Percentiles rank a stretch among this genome's conserved stretches.
Evolutionary conservation across 2,797 vertebrate genomes (phyloP).

Genomic region (Melanotaenia pygmaea): DNA sequence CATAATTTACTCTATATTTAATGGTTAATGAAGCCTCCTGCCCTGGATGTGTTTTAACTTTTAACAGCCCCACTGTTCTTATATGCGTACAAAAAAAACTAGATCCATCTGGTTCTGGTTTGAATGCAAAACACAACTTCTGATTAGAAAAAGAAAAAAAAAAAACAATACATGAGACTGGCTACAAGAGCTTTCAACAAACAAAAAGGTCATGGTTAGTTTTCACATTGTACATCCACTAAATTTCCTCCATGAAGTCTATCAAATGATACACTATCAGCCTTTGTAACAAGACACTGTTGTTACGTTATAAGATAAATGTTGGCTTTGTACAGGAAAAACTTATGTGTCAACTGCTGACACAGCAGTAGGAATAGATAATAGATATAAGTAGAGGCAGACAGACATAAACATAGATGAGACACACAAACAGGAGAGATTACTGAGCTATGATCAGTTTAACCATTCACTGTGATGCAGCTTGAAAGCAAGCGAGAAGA

Average conservation of each 20-base stretch:
- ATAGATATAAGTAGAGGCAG: conserved; percentile 32
- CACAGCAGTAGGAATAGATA: conserved; percentile 48
- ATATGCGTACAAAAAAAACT: background rate
- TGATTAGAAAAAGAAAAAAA: conserved; percentile 37
- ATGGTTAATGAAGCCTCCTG: background rate
- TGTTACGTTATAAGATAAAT: conserved; percentile 50
- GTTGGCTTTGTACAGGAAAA: conserved; percentile 22
- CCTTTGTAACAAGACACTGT: conserved; percentile 43
- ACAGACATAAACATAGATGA: conserved; percentile 44
- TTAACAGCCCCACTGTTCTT: background rate
- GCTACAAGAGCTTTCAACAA: background rate
- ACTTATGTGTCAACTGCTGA: conserved; percentile 52
- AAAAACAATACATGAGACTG: background rate
- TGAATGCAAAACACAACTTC: conserved; percentile 8
- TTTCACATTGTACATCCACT: conserved; percentile 33
- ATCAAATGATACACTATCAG: conserved; percentile 61
- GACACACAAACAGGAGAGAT: conserved; percentile 57
- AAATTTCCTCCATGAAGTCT: conserved; percentile 54
- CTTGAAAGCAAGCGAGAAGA: conserved; percentile 50
- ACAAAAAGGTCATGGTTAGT: conserved; percentile 49
- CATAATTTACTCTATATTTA: background rate
- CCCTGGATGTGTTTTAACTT: background rate
- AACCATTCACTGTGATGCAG: conserved; percentile 62
- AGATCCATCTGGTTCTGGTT: background rate
- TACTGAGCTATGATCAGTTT: conserved; percentile 62